Percentiles rank a stretch among this genome's conserved stretches.
phyloP scores from a whole-genome alignment of 37 sponge, comb jelly and placozoan species.

The Tethya wilhelma region DNA sequence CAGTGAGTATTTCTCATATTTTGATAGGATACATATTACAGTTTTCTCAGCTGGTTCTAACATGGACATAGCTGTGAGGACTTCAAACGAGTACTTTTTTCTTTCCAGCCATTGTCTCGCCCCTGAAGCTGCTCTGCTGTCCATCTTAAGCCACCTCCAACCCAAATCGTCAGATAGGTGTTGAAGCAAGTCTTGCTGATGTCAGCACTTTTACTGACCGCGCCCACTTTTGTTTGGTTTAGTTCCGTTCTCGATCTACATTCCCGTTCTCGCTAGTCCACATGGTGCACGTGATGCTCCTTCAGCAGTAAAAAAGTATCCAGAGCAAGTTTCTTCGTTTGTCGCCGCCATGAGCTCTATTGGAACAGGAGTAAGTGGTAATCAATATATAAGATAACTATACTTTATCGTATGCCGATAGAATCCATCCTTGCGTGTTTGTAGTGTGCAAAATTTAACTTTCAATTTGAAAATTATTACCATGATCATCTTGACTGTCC shows the following conservation, averaged over 20 bases:
- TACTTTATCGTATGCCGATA: neutral
- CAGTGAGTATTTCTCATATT: neutral
- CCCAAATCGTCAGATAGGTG: neutral
- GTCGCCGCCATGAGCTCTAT: constrained; percentile 84
- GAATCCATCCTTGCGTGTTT: no score
- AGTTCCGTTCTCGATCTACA: neutral
- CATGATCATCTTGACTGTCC: neutral
- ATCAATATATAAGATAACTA: neutral
- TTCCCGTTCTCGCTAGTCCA: no score
- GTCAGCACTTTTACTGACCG: no score
- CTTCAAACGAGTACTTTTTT: constrained; percentile 37
- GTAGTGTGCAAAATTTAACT: no score
- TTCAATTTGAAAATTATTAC: neutral
- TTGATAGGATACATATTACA: constrained; percentile 46
- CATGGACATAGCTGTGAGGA: constrained; percentile 16
- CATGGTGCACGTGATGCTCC: constrained; percentile 31
- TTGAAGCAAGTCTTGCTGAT: neutral
- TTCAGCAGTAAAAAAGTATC: constrained; percentile 10
- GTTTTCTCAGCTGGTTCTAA: constrained; percentile 54
- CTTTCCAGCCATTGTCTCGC: constrained; percentile 14
- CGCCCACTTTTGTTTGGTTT: no score
- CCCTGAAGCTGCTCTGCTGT: neutral
- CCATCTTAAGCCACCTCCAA: neutral
- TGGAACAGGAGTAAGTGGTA: constrained; percentile 84
- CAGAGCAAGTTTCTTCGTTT: neutral